These are phyloP conservation scores for Antitype chi DNA, from an alignment of 2,888 invertebrate species.

Conservation along the genomic window DNA sequence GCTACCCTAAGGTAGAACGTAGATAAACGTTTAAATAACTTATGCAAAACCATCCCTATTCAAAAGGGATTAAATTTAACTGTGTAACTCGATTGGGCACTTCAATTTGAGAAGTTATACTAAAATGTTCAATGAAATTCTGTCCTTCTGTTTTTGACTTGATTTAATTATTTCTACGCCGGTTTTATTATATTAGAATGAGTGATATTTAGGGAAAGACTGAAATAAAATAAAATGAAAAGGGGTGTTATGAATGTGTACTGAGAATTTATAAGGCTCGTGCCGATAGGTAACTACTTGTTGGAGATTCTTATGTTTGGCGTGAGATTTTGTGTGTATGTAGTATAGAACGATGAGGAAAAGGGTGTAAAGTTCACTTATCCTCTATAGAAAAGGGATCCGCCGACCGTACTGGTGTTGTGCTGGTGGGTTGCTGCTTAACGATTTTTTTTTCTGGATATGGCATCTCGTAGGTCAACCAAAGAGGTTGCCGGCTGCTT, in stretches of 20 bases:
- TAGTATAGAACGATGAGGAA: no score
- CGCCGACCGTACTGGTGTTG: no score
- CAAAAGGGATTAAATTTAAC: slow-evolving; percentile 49
- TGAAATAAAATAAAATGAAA: not conserved
- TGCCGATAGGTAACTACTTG: not conserved
- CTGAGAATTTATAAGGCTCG: not conserved
- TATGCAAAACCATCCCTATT: slow-evolving; percentile 26
- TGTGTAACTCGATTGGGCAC: slow-evolving; percentile 48
- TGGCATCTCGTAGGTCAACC: no score
- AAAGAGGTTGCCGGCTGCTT: no score
- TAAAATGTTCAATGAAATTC: slow-evolving; percentile 30
- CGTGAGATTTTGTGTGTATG: not conserved
- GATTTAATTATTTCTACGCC: slow-evolving; percentile 39
- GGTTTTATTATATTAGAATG: not conserved
- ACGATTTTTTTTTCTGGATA: no score
- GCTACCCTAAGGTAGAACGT: not conserved
- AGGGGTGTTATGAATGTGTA: not conserved
- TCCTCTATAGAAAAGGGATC: no score
- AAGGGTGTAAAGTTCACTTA: no score
- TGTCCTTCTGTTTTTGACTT: slow-evolving; percentile 26
- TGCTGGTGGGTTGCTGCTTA: no score
- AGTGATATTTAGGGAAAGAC: not conserved
- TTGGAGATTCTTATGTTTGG: not conserved
- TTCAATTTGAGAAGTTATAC: slow-evolving; percentile 45
- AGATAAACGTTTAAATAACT: slow-evolving; percentile 27